Conservation (phyloP, 2,888 invertebrate species). For the Phaedon cochleariae region DNA sequence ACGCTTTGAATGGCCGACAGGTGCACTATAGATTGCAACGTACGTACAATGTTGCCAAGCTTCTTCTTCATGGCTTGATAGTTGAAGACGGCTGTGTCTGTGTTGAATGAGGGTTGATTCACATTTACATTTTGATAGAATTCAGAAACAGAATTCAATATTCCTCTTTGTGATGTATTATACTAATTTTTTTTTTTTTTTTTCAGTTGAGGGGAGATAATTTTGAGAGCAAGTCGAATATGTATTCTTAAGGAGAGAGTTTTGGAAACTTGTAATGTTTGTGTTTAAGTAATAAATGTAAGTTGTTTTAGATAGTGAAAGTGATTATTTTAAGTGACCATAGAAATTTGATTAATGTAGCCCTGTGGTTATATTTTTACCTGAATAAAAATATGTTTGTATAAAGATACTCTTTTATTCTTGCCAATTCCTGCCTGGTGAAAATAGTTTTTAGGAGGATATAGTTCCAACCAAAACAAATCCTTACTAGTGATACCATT, state of each 20-base stretch:
- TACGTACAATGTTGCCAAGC: too few species aligned
- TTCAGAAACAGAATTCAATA: too few species aligned
- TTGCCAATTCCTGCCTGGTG: not conserved
- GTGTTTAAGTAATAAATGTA: not conserved
- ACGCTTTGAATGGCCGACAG: too few species aligned
- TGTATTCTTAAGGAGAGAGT: not conserved
- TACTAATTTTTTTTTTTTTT: slow-evolving; percentile 11
- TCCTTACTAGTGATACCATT: too few species aligned
- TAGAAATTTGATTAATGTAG: not conserved
- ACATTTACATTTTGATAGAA: too few species aligned
- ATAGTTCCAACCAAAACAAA: too few species aligned
- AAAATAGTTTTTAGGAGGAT: too few species aligned
- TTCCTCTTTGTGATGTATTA: not conserved
- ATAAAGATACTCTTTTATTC: not conserved
- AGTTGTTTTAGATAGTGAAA: not conserved
- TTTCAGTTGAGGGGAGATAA: slow-evolving; percentile 40
- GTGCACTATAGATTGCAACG: too few species aligned
- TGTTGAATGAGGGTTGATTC: too few species aligned
- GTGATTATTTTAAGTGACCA: not conserved
- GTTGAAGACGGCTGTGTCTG: too few species aligned
- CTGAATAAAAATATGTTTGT: not conserved
- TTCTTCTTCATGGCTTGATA: too few species aligned
- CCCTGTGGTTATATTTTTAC: not conserved
- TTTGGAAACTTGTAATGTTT: not conserved
- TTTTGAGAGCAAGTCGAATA: not conserved